Evolutionary conservation across 1,140 invertebrate genomes (phyloP).

Genomic region (Gryllus bimaculatus): DNA sequence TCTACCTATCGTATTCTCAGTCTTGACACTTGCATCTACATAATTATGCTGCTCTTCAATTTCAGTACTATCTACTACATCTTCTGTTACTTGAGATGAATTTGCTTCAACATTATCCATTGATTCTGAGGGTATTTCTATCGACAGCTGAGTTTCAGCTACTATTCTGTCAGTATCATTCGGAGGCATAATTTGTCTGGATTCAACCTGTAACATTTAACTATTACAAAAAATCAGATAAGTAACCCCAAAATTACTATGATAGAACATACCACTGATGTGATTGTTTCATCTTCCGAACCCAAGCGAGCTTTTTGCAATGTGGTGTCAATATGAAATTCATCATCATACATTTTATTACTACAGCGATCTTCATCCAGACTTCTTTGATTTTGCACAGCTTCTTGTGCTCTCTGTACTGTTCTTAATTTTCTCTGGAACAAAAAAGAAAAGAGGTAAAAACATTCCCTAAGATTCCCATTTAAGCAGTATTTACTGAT

Average conservation of each 20-base stretch:
- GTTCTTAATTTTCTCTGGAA: slow-evolving; percentile 57
- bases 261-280: neutral
- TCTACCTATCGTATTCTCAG: no score
- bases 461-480: no score
- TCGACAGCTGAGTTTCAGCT: neutral
- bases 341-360: slow-evolving; percentile 20
- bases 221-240: neutral
- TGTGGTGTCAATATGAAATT: slow-evolving; percentile 23
- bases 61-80: slow-evolving; percentile 28
- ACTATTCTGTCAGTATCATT: neutral
- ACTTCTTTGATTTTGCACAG: slow-evolving; percentile 27
- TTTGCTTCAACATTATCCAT: neutral
- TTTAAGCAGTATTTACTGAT: no score
- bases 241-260: neutral
- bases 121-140: neutral
- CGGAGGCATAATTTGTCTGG: neutral
- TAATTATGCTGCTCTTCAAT: neutral
- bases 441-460: neutral
- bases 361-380: slow-evolving; percentile 25
- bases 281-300: slow-evolving; percentile 20
- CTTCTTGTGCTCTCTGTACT: slow-evolving; percentile 56
- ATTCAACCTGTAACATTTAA: neutral
- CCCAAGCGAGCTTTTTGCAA: slow-evolving; percentile 21
- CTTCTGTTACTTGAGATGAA: neutral
- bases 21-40: no score